Conservation (phyloP, 2,888 invertebrate species). For the Caenorhabditis becei region DNA sequence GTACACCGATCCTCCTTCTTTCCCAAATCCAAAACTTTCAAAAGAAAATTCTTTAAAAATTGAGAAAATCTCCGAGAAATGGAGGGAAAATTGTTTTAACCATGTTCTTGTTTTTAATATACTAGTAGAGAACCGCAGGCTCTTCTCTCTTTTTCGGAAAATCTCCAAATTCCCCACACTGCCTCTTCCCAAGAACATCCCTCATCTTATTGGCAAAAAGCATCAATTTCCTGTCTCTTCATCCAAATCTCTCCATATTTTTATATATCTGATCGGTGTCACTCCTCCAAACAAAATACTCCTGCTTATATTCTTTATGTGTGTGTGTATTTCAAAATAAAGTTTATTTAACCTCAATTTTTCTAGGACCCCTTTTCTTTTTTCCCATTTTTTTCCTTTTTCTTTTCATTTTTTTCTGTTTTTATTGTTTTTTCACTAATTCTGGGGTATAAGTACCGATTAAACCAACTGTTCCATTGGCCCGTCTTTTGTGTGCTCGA, state of each 20-base stretch:
- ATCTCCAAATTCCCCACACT: constrained; percentile 50
- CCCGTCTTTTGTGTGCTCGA: not conserved
- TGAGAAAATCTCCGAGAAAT: no score
- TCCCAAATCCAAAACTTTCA: constrained; percentile 1
- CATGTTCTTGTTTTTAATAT: constrained; percentile 55
- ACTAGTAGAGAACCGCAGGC: constrained; percentile 26
- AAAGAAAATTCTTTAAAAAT: no score
- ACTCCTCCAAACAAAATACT: no score
- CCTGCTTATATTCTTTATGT: constrained; percentile 1
- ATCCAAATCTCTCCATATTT: not conserved
- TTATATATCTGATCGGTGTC: constrained; percentile 41
- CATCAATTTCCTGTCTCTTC: constrained; percentile 15
- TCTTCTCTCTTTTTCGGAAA: constrained; percentile 9
- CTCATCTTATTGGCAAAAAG: constrained; percentile 11
- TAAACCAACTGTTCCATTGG: constrained; percentile 43
- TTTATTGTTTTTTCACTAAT: constrained; percentile 23
- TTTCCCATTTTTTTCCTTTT: not conserved
- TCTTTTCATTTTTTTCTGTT: not conserved
- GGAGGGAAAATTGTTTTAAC: constrained; percentile 51
- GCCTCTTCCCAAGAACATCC: constrained; percentile 32
- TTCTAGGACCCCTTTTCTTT: constrained; percentile 5
- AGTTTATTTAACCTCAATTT: constrained; percentile 30
- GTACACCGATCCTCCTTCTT: constrained; percentile 44
- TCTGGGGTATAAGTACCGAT: constrained; percentile 37
- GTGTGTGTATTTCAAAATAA: constrained; percentile 42